Evolutionary conservation across 2,113 vertebrate species (phyloP).

Genomic region (Eleginops maclovinus): DNA sequence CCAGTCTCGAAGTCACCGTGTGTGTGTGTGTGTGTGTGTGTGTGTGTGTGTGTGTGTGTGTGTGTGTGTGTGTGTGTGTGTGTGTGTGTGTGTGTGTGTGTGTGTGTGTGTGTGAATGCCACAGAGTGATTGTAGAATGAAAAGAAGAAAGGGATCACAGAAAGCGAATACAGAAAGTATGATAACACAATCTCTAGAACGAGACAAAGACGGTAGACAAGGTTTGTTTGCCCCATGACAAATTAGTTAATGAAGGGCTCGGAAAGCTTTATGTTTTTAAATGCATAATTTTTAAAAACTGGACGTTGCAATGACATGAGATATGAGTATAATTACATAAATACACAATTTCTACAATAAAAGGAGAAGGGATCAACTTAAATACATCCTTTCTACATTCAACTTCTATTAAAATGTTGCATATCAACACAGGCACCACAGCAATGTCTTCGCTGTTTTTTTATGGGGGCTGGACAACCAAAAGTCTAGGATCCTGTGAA

Average conservation of each 20-base stretch:
- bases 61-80: constrained; percentile 18
- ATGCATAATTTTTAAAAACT: constrained; percentile 1
- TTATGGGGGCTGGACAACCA: constrained; percentile 10
- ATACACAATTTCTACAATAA: background rate
- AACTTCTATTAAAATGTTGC: background rate
- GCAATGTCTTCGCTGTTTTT: constrained; percentile 10
- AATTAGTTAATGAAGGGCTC: constrained; percentile 8
- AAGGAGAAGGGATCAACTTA: background rate
- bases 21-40: constrained; percentile 23
- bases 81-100: constrained; percentile 21
- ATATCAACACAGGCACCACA: background rate
- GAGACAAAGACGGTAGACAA: constrained; percentile 3
- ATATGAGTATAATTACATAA: background rate
- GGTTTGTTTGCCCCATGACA: constrained; percentile 13
- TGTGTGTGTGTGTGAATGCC: constrained; percentile 20
- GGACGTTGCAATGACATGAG: background rate
- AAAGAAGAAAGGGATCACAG: constrained; percentile 47
- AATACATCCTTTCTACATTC: background rate
- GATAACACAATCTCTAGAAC: constrained; percentile 15
- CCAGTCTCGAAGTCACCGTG: constrained; percentile 47
- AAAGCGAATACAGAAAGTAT: constrained; percentile 49
- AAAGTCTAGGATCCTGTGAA: constrained; percentile 52
- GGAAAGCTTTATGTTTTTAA: background rate
- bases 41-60: constrained; percentile 26
- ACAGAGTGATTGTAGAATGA: constrained; percentile 46